Evolutionary conservation across 2,888 invertebrate species (phyloP).

Genomic region (Limenitis camilla): DNA sequence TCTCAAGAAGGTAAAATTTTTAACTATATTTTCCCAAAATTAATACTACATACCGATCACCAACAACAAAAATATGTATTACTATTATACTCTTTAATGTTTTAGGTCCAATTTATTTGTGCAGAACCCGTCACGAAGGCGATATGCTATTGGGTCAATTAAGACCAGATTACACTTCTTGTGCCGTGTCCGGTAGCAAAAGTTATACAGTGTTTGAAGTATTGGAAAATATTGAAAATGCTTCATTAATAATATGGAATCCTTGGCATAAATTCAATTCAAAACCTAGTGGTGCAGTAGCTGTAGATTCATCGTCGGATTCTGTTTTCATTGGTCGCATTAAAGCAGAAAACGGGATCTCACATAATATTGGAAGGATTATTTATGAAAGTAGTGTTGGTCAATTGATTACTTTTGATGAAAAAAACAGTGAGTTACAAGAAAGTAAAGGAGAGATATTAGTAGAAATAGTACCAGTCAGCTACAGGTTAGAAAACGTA

Average conservation of each 20-base stretch:
- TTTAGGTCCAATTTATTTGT: conserved; percentile 77
- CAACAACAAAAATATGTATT: neutral
- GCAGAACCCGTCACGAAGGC: conserved; percentile 81
- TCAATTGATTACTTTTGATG: conserved; percentile 79
- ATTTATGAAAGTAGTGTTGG: conserved; percentile 79
- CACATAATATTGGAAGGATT: conserved; percentile 81
- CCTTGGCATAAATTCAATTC: conserved; percentile 81
- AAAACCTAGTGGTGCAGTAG: conserved; percentile 80
- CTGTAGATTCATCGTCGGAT: conserved; percentile 64
- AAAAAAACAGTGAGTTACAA: conserved; percentile 69
- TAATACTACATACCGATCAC: neutral
- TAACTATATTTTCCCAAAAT: conserved; percentile 67
- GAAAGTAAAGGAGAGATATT: conserved; percentile 83
- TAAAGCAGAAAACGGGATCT: conserved; percentile 48
- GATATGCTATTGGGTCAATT: conserved; percentile 83
- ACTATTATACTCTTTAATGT: conserved; percentile 1
- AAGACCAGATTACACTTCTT: conserved; percentile 73
- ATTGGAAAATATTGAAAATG: conserved; percentile 84
- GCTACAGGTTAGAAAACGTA: conserved; percentile 83
- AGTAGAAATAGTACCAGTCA: conserved; percentile 85
- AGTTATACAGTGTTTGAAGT: conserved; percentile 79
- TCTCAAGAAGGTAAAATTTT: conserved; percentile 48
- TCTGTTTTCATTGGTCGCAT: conserved; percentile 57
- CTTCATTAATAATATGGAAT: conserved; percentile 84
- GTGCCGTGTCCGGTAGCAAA: conserved; percentile 78